Evolutionary conservation across 2,888 invertebrate genomes (phyloP), one percentile per base, ranked within the genome.

Genomic region (Drosophila birchii): DNA sequence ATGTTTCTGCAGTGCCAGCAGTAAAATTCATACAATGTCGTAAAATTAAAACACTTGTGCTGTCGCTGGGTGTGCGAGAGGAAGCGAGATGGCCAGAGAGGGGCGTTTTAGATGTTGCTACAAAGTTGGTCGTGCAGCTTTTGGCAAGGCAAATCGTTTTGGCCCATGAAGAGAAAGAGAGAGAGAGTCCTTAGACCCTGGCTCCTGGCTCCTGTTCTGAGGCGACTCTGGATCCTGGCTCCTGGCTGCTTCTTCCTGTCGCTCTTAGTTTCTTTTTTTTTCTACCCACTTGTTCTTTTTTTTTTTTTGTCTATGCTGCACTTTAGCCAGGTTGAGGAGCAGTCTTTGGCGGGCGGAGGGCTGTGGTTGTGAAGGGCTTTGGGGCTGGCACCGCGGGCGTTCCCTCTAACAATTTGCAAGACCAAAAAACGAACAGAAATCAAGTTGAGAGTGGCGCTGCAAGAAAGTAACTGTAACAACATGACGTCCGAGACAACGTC

Each of bases 1-100:
- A 85, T 80, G 79, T 84, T 84, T 88, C 83, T 86, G 89, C 89
- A 82, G 89, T 84, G 88, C 86, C 88, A 85, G 90, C 89, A 86
- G 88, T 90, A 90, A 90, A 90, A 89, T 90, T 90, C 90, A 90
- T 89, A 89, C 90, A 90, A 90, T 90, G 90, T 90, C 90, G 90
- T 90, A 86, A 90, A 90, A 90, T 90, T 90, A 90, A 90, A 90
- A 90, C 90, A 90, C 89, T 90, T 89, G 83, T 90, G 86, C 80
- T 89, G 83, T 79, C 79, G 76, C 78, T 7, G 41, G 16, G 5
- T 6, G 26, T n/a, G 39, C 18, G 53, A 7, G 20, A 51, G 34
- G n/a, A n/a, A 18, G 18, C 14, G 36, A n/a, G 29, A 38, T 7
- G n/a, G 44, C 16, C 12, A 16, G 64, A 51, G 45, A 41, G 57